Conservation (phyloP, 2,888 invertebrate genomes). For the Crioceris asparagi region DNA sequence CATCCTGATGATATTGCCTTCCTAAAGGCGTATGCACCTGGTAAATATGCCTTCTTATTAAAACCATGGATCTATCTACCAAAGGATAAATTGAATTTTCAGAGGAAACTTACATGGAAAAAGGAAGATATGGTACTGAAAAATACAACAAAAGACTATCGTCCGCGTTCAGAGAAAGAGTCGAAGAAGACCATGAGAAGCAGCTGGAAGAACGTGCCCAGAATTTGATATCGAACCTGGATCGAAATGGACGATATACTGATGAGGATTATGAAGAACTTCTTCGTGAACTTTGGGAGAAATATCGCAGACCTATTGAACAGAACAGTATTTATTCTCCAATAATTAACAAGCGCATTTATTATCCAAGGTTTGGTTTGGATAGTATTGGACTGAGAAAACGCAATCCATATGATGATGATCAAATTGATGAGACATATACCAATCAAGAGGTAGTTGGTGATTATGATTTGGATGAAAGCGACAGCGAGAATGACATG, state of each 20-base stretch:
- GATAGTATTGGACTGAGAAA: conserved; percentile 31
- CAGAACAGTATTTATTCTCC: conserved; percentile 24
- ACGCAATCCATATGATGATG: conserved; percentile 20
- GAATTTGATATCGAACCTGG: conserved; percentile 26
- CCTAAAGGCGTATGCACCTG: conserved; percentile 19
- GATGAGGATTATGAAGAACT: conserved; percentile 39
- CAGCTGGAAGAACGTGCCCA: conserved; percentile 30
- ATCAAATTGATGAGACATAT: conserved; percentile 17
- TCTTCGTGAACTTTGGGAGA: conserved; percentile 46
- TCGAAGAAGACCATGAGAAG: conserved; percentile 44
- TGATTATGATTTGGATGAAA: conserved; percentile 17
- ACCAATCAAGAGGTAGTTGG: conserved; percentile 8
- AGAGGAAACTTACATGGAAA: conserved; percentile 24
- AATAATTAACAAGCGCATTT: conserved; percentile 25
- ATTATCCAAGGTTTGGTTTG: conserved; percentile 30
- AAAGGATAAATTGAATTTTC: too few relatives aligned
- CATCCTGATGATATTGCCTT: conserved; percentile 24
- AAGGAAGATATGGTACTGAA: conserved; percentile 20
- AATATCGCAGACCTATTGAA: conserved; percentile 29
- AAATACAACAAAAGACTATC: conserved; percentile 35
- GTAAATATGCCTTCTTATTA: too few relatives aligned
- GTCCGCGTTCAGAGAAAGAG: conserved; percentile 45
- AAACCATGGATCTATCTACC: too few relatives aligned
- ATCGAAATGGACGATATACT: conserved; percentile 22
- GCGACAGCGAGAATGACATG: conserved; percentile 18